phyloP scores from a whole-genome alignment of 2,797 vertebrate species.

The Typhlichthys eigenmanni region DNA sequence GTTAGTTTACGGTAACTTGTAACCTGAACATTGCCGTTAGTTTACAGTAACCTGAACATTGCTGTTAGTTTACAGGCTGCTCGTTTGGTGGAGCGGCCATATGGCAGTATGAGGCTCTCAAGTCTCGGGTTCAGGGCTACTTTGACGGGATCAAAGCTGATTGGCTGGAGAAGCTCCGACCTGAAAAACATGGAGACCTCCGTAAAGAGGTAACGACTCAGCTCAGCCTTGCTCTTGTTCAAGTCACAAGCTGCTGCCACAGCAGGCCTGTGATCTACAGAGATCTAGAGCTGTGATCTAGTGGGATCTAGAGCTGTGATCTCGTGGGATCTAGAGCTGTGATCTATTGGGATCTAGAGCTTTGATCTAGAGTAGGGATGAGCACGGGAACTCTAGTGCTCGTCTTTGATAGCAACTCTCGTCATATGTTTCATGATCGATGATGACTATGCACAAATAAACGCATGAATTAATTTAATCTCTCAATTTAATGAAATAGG shows the following conservation, averaged over 20 bases:
- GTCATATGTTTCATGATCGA: too few relatives aligned
- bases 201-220: slow-evolving; percentile 82
- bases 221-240: background rate
- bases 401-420: too few relatives aligned
- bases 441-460: too few relatives aligned
- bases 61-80: slow-evolving; percentile 91
- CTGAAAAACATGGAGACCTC: slow-evolving; percentile 85
- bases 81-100: slow-evolving; percentile 90
- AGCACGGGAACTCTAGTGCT: too few relatives aligned
- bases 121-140: slow-evolving; percentile 87
- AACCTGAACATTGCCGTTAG: slow-evolving; percentile 40
- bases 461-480: too few relatives aligned
- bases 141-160: slow-evolving; percentile 83
- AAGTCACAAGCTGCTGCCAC: background rate
- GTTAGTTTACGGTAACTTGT: background rate
- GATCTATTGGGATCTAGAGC: too few relatives aligned
- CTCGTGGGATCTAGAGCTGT: too few relatives aligned
- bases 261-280: background rate
- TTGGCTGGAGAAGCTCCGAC: slow-evolving; percentile 88
- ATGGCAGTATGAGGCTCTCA: slow-evolving; percentile 95
- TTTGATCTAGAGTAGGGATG: too few relatives aligned
- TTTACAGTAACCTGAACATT: slow-evolving; percentile 14
- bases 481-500: too few relatives aligned
- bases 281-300: background rate
- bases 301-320: too few relatives aligned